A percentile compares a stretch with the other conserved stretches of the same genome.
These are phyloP conservation scores for Drosophila littoralis DNA, from an alignment of 1,140 invertebrate species.

Conservation along the genomic window DNA sequence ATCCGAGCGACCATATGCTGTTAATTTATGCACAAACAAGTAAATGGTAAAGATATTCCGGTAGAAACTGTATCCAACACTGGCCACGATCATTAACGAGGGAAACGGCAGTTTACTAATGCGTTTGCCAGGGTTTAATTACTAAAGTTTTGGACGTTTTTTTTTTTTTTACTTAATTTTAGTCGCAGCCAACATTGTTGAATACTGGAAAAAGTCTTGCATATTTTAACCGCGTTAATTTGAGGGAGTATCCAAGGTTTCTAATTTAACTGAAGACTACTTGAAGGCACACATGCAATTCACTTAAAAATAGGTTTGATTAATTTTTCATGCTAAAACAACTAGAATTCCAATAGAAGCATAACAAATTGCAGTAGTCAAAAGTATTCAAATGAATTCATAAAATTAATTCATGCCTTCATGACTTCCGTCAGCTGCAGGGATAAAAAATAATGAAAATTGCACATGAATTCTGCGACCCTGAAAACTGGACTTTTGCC, in stretches of 20 bases:
- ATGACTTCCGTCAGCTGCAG: constrained; percentile 54
- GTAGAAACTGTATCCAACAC: constrained; percentile 36
- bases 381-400: constrained; percentile 54
- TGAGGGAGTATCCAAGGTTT: neutral
- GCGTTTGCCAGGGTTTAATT: constrained; percentile 24
- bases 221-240: constrained; percentile 14
- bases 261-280: neutral
- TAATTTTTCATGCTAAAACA: constrained; percentile 6
- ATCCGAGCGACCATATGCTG: constrained; percentile 22
- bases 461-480: constrained; percentile 67
- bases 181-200: neutral
- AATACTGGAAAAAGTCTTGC: constrained; percentile 10
- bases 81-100: constrained; percentile 40
- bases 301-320: constrained; percentile 9
- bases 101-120: constrained; percentile 40
- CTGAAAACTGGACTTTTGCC: constrained; percentile 26
- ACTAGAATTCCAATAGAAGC: constrained; percentile 30
- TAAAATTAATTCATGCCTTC: constrained; percentile 44
- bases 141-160: constrained; percentile 1
- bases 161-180: neutral
- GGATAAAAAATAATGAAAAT: constrained; percentile 47
- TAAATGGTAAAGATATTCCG: constrained; percentile 34
- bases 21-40: constrained; percentile 40
- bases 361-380: constrained; percentile 35
- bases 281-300: neutral